phyloP scores from a whole-genome alignment of 2,888 invertebrate species.

The Eupithecia insigniata region DNA sequence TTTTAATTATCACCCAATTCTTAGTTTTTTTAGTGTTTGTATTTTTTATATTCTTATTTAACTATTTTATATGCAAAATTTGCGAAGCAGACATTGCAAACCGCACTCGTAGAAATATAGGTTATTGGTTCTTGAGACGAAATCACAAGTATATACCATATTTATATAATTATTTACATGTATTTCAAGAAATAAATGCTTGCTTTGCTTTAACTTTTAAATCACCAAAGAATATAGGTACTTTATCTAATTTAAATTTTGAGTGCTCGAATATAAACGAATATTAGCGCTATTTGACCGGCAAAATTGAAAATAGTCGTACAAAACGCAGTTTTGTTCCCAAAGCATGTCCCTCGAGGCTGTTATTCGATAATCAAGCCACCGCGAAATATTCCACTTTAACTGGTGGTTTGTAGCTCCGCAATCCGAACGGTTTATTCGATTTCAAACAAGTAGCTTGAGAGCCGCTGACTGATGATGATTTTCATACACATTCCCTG shows the following conservation, averaged over 20 bases:
- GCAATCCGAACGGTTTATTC: slow-evolving; percentile 47
- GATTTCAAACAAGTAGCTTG: slow-evolving; percentile 20
- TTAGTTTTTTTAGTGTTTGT: too few species aligned
- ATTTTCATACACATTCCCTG: not conserved
- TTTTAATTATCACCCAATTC: too few species aligned
- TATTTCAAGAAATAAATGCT: not conserved
- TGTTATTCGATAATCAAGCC: slow-evolving; percentile 53
- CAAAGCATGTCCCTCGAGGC: slow-evolving; percentile 43
- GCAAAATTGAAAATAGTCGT: slow-evolving; percentile 11
- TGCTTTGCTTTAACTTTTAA: not conserved
- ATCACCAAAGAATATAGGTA: not conserved
- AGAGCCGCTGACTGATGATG: not conserved
- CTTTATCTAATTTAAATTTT: not conserved
- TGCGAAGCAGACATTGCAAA: too few species aligned
- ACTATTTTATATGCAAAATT: too few species aligned
- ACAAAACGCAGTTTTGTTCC: slow-evolving; percentile 37
- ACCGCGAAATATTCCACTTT: slow-evolving; percentile 55
- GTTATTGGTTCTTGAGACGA: too few species aligned
- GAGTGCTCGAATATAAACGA: not conserved
- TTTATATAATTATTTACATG: not conserved
- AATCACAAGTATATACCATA: too few species aligned
- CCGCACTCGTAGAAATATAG: too few species aligned
- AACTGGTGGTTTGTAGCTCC: slow-evolving; percentile 50
- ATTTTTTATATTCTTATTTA: too few species aligned
- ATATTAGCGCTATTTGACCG: not conserved